Conservation (phyloP, 1,140 invertebrate genomes). For the Episyrphus balteatus region DNA sequence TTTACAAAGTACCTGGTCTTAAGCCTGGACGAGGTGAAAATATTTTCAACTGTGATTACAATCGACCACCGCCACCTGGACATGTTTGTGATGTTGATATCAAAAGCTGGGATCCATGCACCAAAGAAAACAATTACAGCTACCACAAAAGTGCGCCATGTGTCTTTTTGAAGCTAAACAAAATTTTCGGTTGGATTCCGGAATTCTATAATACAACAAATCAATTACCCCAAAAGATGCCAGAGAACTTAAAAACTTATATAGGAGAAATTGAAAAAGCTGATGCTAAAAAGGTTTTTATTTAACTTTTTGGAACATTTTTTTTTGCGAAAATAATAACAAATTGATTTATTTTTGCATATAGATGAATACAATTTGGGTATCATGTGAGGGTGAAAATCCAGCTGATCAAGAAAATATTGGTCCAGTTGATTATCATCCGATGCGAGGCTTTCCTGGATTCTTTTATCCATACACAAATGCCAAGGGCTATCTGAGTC, state of each 20-base stretch:
- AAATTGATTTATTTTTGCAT: slow-evolving; percentile 12
- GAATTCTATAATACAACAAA: slow-evolving; percentile 54
- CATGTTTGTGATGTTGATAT: slow-evolving; percentile 65
- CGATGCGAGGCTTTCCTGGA: slow-evolving; percentile 63
- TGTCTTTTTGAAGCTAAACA: slow-evolving; percentile 71
- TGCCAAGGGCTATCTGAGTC: slow-evolving; percentile 73
- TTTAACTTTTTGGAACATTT: slow-evolving; percentile 1
- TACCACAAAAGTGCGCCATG: slow-evolving; percentile 68
- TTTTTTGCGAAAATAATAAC: not conserved
- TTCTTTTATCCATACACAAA: slow-evolving; percentile 75
- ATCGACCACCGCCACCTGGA: slow-evolving; percentile 46
- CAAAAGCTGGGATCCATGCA: slow-evolving; percentile 51
- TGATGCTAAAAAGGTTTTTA: slow-evolving; percentile 15
- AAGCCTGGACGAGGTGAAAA: slow-evolving; percentile 54
- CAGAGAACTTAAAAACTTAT: slow-evolving; percentile 46
- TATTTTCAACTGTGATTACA: slow-evolving; percentile 53
- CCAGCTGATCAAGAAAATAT: slow-evolving; percentile 81
- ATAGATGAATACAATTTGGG: slow-evolving; percentile 68
- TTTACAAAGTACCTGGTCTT: slow-evolving; percentile 54
- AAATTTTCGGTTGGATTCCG: slow-evolving; percentile 67
- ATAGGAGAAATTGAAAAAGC: slow-evolving; percentile 22
- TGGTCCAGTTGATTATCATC: slow-evolving; percentile 63
- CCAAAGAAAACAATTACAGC: slow-evolving; percentile 56
- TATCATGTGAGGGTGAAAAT: slow-evolving; percentile 81
- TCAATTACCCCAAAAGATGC: slow-evolving; percentile 53